Evolutionary conservation across 2,888 invertebrate species (phyloP).

Genomic region (Noctua janthe): DNA sequence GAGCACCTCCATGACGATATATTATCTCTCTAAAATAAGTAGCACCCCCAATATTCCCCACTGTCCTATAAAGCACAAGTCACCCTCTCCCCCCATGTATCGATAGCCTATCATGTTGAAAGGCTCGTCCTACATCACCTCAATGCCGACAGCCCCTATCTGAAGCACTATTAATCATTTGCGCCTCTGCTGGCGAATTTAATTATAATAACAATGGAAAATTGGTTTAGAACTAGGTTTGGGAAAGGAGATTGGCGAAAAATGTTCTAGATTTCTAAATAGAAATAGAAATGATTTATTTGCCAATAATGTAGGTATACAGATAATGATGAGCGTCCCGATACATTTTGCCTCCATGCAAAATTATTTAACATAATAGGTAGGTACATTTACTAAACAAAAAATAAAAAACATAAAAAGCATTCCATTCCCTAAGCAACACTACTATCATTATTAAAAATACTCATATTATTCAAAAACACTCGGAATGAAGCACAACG

Average conservation of each 20-base stretch:
- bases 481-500: too few relatives aligned
- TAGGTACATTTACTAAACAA: too few relatives aligned
- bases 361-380: too few relatives aligned
- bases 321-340: too few relatives aligned
- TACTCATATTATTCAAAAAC: too few relatives aligned
- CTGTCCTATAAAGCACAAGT: constrained; percentile 33
- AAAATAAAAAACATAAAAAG: too few relatives aligned
- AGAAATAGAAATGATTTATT: too few relatives aligned
- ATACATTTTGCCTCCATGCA: too few relatives aligned
- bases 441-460: too few relatives aligned
- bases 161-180: constrained; percentile 57
- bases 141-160: constrained; percentile 33
- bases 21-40: background rate
- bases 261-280: background rate
- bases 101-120: constrained; percentile 42
- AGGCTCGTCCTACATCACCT: constrained; percentile 33
- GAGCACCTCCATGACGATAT: background rate
- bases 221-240: constrained; percentile 21
- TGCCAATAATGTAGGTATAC: too few relatives aligned
- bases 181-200: constrained; percentile 34
- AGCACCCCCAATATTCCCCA: background rate
- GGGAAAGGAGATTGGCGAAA: background rate
- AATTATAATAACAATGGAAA: constrained; percentile 45
- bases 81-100: constrained; percentile 33
- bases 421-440: too few relatives aligned